phyloP scores from a whole-genome alignment of 2,888 invertebrate genomes.

The Oxyscelio sp. region DNA sequence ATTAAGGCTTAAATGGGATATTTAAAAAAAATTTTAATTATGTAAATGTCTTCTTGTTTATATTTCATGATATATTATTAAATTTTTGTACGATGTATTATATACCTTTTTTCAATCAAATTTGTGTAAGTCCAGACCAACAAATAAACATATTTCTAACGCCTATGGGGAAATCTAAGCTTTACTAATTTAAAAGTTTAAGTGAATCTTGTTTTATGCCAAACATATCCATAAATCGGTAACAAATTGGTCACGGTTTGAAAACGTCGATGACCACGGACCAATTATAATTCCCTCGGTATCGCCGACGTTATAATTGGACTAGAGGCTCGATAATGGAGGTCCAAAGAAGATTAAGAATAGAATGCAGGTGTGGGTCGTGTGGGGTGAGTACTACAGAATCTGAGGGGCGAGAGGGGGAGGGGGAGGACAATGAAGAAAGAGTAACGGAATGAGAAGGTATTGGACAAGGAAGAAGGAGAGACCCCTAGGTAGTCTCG shows the following conservation, averaged over 20 bases:
- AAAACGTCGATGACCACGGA: slow-evolving; percentile 75
- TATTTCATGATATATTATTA: too few relatives aligned
- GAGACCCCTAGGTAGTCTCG: slow-evolving; percentile 86
- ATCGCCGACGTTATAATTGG: slow-evolving; percentile 87
- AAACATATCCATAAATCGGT: slow-evolving; percentile 58
- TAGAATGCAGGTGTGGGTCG: slow-evolving; percentile 77
- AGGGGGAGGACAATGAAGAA: slow-evolving; percentile 48
- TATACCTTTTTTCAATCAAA: too few relatives aligned
- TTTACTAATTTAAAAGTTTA: slow-evolving; percentile 14
- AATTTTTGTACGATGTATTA: too few relatives aligned
- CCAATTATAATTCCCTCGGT: slow-evolving; percentile 86
- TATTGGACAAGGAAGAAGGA: slow-evolving; percentile 61
- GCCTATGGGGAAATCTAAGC: not conserved
- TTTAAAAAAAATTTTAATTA: too few relatives aligned
- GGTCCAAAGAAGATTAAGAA: slow-evolving; percentile 88
- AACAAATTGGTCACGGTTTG: slow-evolving; percentile 63
- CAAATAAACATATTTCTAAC: not conserved
- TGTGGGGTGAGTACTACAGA: slow-evolving; percentile 59
- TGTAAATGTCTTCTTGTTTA: too few relatives aligned
- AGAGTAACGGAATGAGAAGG: slow-evolving; percentile 55
- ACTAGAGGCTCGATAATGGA: slow-evolving; percentile 85
- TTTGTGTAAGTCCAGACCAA: too few relatives aligned
- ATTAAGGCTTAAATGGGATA: too few relatives aligned
- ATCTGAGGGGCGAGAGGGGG: slow-evolving; percentile 17
- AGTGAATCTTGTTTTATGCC: slow-evolving; percentile 28